Evolutionary conservation across 2,113 vertebrate species (phyloP).

Genomic region (Accipiter cooperii): DNA sequence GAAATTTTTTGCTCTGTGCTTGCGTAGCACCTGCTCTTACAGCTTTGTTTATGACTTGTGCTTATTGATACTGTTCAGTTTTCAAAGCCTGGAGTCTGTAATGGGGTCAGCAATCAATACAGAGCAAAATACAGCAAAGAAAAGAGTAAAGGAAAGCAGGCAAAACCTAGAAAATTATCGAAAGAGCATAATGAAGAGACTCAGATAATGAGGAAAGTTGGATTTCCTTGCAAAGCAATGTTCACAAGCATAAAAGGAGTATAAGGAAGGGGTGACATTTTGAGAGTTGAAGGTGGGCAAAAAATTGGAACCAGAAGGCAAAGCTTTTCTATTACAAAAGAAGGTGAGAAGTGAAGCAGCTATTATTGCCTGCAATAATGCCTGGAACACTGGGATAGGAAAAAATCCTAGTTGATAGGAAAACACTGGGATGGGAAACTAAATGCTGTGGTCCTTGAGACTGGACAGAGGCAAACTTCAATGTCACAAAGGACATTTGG

Average conservation of each 20-base stretch:
- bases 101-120: not conserved
- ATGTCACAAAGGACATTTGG: not conserved
- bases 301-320: not conserved
- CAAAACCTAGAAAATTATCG: not conserved
- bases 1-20: not conserved
- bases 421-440: not conserved
- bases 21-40: not conserved
- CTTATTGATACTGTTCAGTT: not conserved
- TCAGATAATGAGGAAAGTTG: not conserved
- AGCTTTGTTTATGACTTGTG: not conserved
- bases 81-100: not conserved
- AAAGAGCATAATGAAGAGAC: not conserved
- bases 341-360: not conserved
- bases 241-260: not conserved
- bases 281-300: not conserved
- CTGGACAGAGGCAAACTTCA: not conserved
- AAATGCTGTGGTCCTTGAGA: not conserved
- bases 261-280: not conserved
- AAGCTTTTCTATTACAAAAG: not conserved
- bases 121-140: not conserved
- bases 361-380: not conserved
- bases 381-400: not conserved
- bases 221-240: not conserved
- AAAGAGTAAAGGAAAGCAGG: not conserved
- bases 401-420: not conserved